These are phyloP conservation scores for Frankliniella intonsa DNA, from an alignment of 2,888 invertebrate species.

Conservation along the genomic window DNA sequence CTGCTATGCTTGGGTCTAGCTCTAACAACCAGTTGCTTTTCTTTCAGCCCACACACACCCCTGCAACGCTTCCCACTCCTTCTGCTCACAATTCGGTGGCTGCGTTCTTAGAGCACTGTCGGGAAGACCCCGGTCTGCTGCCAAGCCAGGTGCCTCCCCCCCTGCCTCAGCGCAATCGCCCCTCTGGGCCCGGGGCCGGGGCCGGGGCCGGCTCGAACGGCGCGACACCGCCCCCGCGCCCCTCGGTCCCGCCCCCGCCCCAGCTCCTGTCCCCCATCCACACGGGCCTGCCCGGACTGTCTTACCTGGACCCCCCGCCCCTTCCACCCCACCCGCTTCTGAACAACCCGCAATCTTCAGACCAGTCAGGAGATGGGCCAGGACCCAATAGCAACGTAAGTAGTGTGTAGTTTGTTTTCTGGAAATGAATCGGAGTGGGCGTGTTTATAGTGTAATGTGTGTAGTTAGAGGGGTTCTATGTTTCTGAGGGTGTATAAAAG, in stretches of 20 bases:
- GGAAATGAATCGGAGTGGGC: too few relatives aligned
- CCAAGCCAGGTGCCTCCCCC: conserved; percentile 52
- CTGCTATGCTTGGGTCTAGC: conserved; percentile 6
- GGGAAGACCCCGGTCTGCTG: conserved; percentile 39
- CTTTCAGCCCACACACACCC: conserved; percentile 34
- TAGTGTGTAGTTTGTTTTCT: conserved; percentile 37
- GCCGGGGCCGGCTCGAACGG: conserved; percentile 28
- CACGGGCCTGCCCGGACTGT: conserved; percentile 45
- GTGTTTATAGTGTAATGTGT: background rate
- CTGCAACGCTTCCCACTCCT: conserved; percentile 34
- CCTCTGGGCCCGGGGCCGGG: conserved; percentile 33
- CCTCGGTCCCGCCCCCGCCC: conserved; percentile 34
- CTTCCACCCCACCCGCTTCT: conserved; percentile 41
- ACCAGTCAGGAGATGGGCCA: conserved; percentile 26
- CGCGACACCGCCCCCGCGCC: conserved; percentile 37
- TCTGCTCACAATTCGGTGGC: conserved; percentile 25
- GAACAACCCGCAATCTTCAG: conserved; percentile 40
- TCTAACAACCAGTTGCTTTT: conserved; percentile 30
- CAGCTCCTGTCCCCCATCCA: conserved; percentile 40
- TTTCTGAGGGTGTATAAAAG: too few relatives aligned
- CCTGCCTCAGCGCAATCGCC: conserved; percentile 52
- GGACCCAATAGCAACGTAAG: conserved; percentile 46
- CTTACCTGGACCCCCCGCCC: conserved; percentile 37
- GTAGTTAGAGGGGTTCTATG: too few relatives aligned
- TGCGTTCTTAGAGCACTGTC: conserved; percentile 32